Evolutionary conservation across 2,888 invertebrate species (phyloP).

Genomic region (Dicranocentrus wangi): DNA sequence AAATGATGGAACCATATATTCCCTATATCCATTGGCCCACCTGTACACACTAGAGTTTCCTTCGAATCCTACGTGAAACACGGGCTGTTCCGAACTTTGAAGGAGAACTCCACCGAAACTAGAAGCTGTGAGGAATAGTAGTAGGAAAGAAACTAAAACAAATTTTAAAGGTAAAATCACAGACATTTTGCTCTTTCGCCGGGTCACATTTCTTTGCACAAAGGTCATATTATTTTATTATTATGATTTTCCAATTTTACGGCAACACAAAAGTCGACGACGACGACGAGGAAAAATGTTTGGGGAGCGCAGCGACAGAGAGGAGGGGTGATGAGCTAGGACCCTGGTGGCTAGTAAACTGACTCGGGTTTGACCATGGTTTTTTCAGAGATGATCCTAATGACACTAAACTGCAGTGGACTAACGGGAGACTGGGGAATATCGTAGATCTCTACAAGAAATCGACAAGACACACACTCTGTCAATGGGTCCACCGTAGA

Average conservation of each 20-base stretch:
- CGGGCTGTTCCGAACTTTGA: slow-evolving; percentile 28
- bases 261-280: neutral
- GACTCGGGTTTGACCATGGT: slow-evolving; percentile 62
- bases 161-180: neutral
- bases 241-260: neutral
- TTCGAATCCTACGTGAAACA: slow-evolving; percentile 39
- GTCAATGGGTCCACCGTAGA: too few relatives aligned
- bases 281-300: neutral
- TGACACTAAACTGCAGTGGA: slow-evolving; percentile 1
- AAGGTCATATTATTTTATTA: slow-evolving; percentile 23
- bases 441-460: neutral
- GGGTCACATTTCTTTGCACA: too few relatives aligned
- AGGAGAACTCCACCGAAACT: slow-evolving; percentile 19
- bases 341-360: slow-evolving; percentile 42
- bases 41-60: slow-evolving; percentile 51
- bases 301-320: neutral
- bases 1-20: slow-evolving; percentile 50
- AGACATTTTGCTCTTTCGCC: too few relatives aligned
- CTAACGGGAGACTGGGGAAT: slow-evolving; percentile 27
- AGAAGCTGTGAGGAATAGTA: neutral
- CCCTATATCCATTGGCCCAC: slow-evolving; percentile 54
- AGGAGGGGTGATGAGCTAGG: slow-evolving; percentile 18
- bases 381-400: slow-evolving; percentile 51
- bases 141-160: neutral
- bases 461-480: neutral